phyloP scores from a whole-genome alignment of 2,797 vertebrate species.

The Ceryle rudis region DNA sequence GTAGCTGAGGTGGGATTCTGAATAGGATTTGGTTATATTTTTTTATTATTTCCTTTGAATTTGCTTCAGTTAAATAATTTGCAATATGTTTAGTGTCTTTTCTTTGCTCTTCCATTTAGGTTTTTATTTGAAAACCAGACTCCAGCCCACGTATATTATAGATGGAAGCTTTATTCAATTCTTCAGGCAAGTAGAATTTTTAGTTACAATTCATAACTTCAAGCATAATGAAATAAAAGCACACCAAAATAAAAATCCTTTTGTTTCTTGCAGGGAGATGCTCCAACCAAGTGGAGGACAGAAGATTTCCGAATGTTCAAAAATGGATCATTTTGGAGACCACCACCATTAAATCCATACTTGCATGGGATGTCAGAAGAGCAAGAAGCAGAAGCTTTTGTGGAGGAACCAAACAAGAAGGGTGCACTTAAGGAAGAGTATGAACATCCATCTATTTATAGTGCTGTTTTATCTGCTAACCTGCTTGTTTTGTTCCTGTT shows the following conservation, averaged over 20 bases:
- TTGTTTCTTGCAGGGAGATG: slow-evolving; percentile 86
- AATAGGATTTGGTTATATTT: background rate
- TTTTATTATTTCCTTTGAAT: background rate
- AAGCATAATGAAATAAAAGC: background rate
- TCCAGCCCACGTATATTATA: slow-evolving; percentile 97
- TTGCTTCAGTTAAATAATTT: background rate
- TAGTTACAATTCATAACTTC: background rate
- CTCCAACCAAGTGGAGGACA: slow-evolving; percentile 95
- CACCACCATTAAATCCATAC: slow-evolving; percentile 96
- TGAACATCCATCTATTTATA: slow-evolving; percentile 25
- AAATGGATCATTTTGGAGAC: slow-evolving; percentile 96
- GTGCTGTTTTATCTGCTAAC: background rate
- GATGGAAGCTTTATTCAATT: slow-evolving; percentile 98
- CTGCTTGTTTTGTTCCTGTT: background rate
- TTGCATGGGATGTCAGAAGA: slow-evolving; percentile 95
- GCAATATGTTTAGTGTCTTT: slow-evolving; percentile 21
- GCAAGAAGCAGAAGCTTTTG: slow-evolving; percentile 90
- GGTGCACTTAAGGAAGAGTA: slow-evolving; percentile 98
- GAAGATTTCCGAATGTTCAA: slow-evolving; percentile 99
- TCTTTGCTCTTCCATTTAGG: slow-evolving; percentile 74
- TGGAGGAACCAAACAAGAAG: slow-evolving; percentile 92
- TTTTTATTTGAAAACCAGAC: slow-evolving; percentile 99
- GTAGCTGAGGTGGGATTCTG: background rate
- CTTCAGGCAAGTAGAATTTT: slow-evolving; percentile 87
- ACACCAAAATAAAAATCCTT: background rate